Evolutionary conservation across 2,888 invertebrate species (phyloP).

Genomic region (Drosophila pseudotalamancana): DNA sequence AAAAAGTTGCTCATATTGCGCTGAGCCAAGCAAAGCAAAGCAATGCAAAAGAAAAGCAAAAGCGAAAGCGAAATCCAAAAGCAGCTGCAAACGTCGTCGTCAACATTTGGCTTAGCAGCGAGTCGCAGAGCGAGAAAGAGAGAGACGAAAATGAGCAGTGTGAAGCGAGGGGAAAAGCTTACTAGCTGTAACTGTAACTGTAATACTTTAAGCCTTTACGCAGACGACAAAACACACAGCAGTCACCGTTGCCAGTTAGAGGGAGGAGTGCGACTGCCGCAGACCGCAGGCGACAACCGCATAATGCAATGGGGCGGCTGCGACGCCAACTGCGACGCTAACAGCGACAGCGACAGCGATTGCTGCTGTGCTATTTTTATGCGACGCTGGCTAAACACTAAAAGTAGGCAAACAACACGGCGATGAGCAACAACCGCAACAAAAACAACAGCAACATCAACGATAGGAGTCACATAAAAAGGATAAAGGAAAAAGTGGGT

Average conservation of each 20-base stretch:
- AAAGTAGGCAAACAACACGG: conserved; percentile 69
- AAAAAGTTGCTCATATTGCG: conserved; percentile 71
- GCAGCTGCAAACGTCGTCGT: conserved; percentile 71
- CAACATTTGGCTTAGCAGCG: conserved; percentile 70
- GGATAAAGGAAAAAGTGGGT: neutral
- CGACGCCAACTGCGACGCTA: conserved; percentile 14
- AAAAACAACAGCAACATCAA: conserved; percentile 14
- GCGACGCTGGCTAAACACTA: conserved; percentile 73
- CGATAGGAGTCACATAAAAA: conserved; percentile 8
- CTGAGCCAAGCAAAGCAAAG: conserved; percentile 31
- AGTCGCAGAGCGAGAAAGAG: neutral
- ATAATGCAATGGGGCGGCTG: conserved; percentile 65
- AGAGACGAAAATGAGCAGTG: neutral
- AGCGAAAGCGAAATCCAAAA: conserved; percentile 48
- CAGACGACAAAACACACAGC: conserved; percentile 60
- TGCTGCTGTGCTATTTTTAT: conserved; percentile 71
- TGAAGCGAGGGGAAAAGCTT: conserved; percentile 4
- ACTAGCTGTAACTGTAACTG: conserved; percentile 67
- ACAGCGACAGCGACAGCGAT: conserved; percentile 14
- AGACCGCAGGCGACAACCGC: conserved; percentile 65
- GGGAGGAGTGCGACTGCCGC: neutral
- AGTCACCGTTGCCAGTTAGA: too few relatives aligned
- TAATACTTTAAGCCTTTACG: conserved; percentile 78
- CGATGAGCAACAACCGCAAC: conserved; percentile 23
- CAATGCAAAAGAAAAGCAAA: conserved; percentile 10